Conservation (phyloP, 2,113 vertebrate genomes). For the Pampusana beccarii region DNA sequence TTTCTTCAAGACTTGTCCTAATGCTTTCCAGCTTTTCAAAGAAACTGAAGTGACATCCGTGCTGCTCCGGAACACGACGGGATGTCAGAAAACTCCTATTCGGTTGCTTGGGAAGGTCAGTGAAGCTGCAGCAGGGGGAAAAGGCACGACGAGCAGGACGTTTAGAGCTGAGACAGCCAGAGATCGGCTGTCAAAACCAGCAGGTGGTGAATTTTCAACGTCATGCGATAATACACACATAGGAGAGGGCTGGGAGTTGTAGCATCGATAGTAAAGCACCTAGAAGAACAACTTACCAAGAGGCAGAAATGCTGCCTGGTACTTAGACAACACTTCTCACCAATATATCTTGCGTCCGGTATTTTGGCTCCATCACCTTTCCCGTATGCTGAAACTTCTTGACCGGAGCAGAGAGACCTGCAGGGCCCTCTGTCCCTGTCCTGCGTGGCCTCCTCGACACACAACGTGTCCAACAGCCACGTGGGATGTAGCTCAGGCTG, state of each 20-base stretch:
- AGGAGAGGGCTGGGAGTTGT: not conserved
- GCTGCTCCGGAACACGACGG: not conserved
- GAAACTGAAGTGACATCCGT: not conserved
- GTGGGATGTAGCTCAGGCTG: accelerated
- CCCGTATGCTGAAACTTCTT: not conserved
- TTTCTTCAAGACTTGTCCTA: not conserved
- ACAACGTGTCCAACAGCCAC: not conserved
- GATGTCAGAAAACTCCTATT: not conserved
- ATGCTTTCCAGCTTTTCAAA: not conserved
- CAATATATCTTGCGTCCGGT: not conserved
- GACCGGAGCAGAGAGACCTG: not conserved
- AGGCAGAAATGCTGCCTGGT: not conserved
- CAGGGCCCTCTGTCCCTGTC: too few relatives aligned
- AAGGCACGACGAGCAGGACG: accelerated
- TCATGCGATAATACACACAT: too few relatives aligned
- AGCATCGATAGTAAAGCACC: not conserved
- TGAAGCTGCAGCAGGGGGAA: not conserved
- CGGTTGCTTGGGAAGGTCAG: not conserved
- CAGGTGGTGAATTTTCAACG: not conserved
- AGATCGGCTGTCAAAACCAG: not conserved
- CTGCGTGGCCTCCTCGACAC: not conserved
- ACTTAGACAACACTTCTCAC: not conserved
- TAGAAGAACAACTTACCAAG: not conserved
- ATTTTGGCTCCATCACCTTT: not conserved
- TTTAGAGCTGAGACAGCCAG: not conserved